Percentiles rank a stretch among this genome's conserved stretches.
Conservation (phyloP, 2,888 invertebrate species). For the Ennomos quercinarius region DNA sequence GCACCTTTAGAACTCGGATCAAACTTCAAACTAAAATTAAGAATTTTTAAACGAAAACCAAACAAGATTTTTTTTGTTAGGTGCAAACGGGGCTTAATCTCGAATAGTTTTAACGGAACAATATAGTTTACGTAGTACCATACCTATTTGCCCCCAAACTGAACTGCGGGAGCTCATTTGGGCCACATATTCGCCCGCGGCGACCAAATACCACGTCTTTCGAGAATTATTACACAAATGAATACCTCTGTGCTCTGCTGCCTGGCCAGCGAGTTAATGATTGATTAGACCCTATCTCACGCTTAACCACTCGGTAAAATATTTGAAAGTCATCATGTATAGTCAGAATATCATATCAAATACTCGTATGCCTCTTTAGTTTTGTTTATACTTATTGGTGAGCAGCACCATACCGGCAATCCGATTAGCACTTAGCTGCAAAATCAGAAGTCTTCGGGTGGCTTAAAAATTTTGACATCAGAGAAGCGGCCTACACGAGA, state of each 20-base stretch:
- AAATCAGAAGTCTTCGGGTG: too few species aligned
- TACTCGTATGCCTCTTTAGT: neutral
- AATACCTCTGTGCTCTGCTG: constrained; percentile 9
- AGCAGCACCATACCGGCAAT: too few species aligned
- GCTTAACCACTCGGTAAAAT: constrained; percentile 13
- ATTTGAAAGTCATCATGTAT: constrained; percentile 8
- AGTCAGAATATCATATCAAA: neutral
- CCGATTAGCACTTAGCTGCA: too few species aligned
- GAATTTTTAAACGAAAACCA: too few species aligned
- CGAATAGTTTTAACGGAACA: too few species aligned
- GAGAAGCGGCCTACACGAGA: too few species aligned
- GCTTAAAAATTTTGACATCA: too few species aligned
- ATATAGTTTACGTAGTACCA: constrained; percentile 13
- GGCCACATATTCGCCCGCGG: constrained; percentile 26
- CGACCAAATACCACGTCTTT: constrained; percentile 15
- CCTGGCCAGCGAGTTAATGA: constrained; percentile 16
- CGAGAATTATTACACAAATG: constrained; percentile 1
- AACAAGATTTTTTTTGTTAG: too few species aligned
- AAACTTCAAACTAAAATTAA: neutral
- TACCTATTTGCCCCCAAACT: constrained; percentile 17
- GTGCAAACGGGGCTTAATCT: neutral
- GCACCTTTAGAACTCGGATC: neutral
- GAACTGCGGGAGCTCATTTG: constrained; percentile 19
- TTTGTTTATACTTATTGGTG: too few species aligned
- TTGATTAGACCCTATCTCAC: constrained; percentile 26